A percentile compares a stretch with the other conserved stretches of the same genome.
These are phyloP conservation scores for Pygathrix nemaeus DNA, from an alignment of 2,113 vertebrate genomes.

Conservation along the genomic window DNA sequence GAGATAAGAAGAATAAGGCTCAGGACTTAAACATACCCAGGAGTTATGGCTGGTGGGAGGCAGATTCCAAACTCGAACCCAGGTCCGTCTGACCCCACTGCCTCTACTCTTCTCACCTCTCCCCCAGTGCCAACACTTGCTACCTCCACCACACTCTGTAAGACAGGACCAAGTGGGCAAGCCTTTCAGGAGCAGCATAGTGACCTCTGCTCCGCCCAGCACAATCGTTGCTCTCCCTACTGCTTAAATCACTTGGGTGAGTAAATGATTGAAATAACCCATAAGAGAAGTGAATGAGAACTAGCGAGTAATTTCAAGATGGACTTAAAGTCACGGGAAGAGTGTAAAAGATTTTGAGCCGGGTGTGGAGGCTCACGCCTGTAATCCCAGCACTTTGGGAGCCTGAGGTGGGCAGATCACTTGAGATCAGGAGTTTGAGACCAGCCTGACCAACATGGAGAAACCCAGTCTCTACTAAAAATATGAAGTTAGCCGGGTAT, in stretches of 20 bases:
- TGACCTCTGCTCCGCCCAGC: not conserved
- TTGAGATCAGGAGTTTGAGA: too few relatives aligned
- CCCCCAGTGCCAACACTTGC: not conserved
- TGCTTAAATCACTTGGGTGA: not conserved
- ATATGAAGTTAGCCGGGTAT: too few relatives aligned
- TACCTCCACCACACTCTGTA: fast-evolving
- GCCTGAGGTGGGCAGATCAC: too few relatives aligned
- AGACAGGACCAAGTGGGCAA: fast-evolving
- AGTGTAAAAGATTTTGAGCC: too few relatives aligned
- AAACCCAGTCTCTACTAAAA: too few relatives aligned
- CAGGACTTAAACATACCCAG: fast-evolving
- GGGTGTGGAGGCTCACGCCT: too few relatives aligned
- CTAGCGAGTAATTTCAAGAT: not conserved
- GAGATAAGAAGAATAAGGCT: not conserved
- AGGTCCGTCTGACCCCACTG: too few relatives aligned
- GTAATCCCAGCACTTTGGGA: too few relatives aligned
- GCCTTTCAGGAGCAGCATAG: fast-evolving
- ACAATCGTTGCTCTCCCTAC: not conserved
- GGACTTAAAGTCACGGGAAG: not conserved
- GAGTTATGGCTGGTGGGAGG: not conserved
- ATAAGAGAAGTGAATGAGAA: not conserved
- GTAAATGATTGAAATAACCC: not conserved
- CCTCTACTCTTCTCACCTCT: too few relatives aligned
- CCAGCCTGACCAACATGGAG: too few relatives aligned
- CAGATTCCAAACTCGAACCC: not conserved